Conservation (phyloP, 2,797 vertebrate genomes). For the Pangasius sanitwongsei region DNA sequence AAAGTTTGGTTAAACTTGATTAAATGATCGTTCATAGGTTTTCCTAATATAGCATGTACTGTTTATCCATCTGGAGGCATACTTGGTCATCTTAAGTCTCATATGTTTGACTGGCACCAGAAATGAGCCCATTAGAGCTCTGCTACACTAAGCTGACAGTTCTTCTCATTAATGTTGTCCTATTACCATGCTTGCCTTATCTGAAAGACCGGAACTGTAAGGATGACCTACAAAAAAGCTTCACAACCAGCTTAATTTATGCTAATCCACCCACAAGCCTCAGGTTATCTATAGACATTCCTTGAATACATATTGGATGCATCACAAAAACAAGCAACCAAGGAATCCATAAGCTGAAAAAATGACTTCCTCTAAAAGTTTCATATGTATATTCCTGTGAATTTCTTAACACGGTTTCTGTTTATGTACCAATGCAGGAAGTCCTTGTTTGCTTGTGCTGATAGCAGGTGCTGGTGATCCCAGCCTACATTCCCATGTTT, state of each 20-base stretch:
- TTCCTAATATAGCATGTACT: constrained; percentile 2
- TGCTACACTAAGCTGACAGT: constrained; percentile 50
- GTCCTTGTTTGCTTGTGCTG: neutral
- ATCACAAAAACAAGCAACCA: constrained; percentile 18
- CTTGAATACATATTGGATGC: constrained; percentile 34
- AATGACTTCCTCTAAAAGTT: neutral
- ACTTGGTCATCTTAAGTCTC: constrained; percentile 61
- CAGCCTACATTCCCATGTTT: constrained; percentile 9
- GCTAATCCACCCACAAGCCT: constrained; percentile 47
- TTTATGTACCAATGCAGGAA: neutral
- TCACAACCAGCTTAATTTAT: constrained; percentile 48
- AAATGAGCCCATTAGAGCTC: constrained; percentile 53
- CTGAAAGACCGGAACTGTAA: constrained; percentile 55
- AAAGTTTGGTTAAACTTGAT: constrained; percentile 17
- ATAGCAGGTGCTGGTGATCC: constrained; percentile 32
- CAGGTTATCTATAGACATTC: constrained; percentile 11
- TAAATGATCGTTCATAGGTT: constrained; percentile 19
- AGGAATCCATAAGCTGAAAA: constrained; percentile 4
- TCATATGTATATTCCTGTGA: neutral
- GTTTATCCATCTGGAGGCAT: constrained; percentile 53
- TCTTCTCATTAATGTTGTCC: constrained; percentile 61
- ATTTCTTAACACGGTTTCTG: neutral
- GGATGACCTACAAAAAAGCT: constrained; percentile 50
- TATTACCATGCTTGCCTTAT: constrained; percentile 46
- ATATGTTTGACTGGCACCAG: constrained; percentile 42